These are phyloP conservation scores for Thaumatotibia leucotreta DNA, from an alignment of 1,140 invertebrate species.

Conservation along the genomic window DNA sequence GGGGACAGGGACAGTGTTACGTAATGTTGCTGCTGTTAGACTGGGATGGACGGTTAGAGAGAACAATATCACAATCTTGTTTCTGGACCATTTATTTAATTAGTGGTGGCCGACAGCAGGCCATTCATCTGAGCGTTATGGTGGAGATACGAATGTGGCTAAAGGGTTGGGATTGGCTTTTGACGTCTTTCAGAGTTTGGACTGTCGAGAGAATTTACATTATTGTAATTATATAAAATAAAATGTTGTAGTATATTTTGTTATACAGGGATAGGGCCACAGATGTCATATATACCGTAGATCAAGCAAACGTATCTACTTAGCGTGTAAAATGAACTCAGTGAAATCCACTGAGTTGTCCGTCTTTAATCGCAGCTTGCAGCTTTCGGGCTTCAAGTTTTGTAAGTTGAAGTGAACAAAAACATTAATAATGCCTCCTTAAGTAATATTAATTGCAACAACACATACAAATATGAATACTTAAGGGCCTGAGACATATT, in stretches of 20 bases:
- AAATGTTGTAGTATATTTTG: neutral
- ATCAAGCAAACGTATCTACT: too few species aligned
- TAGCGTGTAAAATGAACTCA: too few species aligned
- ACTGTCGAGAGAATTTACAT: neutral
- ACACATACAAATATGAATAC: too few species aligned
- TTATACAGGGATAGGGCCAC: neutral
- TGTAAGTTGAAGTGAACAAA: too few species aligned
- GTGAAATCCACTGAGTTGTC: too few species aligned
- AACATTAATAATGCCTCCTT: too few species aligned
- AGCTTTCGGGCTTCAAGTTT: too few species aligned
- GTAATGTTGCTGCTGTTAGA: neutral
- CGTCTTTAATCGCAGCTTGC: too few species aligned
- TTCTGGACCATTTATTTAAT: slow-evolving; percentile 74
- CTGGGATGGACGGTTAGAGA: slow-evolving; percentile 44
- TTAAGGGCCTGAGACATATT: too few species aligned
- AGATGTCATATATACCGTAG: too few species aligned
- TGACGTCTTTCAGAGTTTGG: neutral
- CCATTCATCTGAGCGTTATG: slow-evolving; percentile 59
- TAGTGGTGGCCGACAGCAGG: slow-evolving; percentile 64
- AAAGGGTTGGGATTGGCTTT: slow-evolving; percentile 8
- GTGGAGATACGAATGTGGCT: slow-evolving; percentile 51
- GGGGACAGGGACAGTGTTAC: slow-evolving; percentile 39
- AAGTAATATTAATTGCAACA: too few species aligned
- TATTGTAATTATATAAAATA: slow-evolving; percentile 5
- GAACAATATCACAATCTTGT: slow-evolving; percentile 75